phyloP scores from a whole-genome alignment of 2,888 invertebrate species.

The Drosophila ustulata region DNA sequence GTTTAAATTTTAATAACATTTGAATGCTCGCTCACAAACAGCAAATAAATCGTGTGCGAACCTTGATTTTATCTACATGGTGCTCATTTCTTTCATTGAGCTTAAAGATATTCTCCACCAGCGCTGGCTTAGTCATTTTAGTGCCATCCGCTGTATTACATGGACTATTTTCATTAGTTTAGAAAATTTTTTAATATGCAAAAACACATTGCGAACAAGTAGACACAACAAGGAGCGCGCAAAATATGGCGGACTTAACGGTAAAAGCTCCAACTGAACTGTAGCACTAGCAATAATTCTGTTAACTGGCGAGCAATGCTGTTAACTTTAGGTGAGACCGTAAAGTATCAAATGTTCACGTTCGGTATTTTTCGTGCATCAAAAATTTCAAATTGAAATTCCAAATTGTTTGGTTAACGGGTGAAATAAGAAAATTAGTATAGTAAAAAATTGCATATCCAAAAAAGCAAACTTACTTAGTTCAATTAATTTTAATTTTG shows the following conservation, averaged over 20 bases:
- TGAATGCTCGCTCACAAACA: background rate
- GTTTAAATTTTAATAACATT: background rate
- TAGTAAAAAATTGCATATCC: too few species aligned
- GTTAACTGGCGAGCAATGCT: background rate
- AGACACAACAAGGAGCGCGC: conserved; percentile 3
- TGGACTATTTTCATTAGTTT: background rate
- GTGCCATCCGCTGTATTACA: background rate
- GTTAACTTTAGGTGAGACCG: background rate
- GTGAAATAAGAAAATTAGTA: too few species aligned
- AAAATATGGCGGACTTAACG: conserved; percentile 58
- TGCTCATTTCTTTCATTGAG: conserved; percentile 32
- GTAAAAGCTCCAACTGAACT: conserved; percentile 26
- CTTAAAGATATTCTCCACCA: conserved; percentile 33
- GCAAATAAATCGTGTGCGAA: conserved; percentile 1
- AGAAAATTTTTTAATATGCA: background rate
- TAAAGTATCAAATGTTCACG: too few species aligned
- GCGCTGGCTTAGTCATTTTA: conserved; percentile 22
- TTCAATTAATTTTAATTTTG: too few species aligned
- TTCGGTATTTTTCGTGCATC: background rate
- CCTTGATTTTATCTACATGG: conserved; percentile 38
- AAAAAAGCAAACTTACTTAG: too few species aligned
- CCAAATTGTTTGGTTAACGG: too few species aligned
- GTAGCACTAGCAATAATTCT: background rate
- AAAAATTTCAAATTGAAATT: background rate
- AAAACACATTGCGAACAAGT: conserved; percentile 13